phyloP scores from a whole-genome alignment of 2,888 invertebrate genomes.

The Drosophila picticornis region DNA sequence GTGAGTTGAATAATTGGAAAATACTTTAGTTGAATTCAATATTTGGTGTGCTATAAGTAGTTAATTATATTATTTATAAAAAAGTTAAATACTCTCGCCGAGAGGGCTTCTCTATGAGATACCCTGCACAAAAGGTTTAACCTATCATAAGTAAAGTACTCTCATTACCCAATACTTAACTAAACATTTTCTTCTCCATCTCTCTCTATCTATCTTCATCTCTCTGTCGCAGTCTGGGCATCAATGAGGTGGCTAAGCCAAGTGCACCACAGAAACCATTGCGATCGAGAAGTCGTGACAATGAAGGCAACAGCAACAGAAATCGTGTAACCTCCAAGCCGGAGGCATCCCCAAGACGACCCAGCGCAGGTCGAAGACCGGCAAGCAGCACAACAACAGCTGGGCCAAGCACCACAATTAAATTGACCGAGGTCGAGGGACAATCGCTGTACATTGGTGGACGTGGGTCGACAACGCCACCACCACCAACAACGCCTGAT shows the following conservation, averaged over 20 bases:
- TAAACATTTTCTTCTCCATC: background rate
- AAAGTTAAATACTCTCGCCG: background rate
- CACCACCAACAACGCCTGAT: constrained; percentile 94
- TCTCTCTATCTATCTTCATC: background rate
- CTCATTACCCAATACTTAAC: background rate
- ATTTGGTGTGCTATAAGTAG: background rate
- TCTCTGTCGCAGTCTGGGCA: constrained; percentile 73
- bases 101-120: background rate
- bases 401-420: constrained; percentile 78
- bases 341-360: constrained; percentile 63
- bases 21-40: background rate
- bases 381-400: constrained; percentile 61
- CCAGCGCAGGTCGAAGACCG: constrained; percentile 53
- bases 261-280: constrained; percentile 79
- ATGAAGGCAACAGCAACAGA: constrained; percentile 47
- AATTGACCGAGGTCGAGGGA: constrained; percentile 77
- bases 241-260: constrained; percentile 83
- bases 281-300: constrained; percentile 81
- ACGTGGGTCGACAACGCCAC: constrained; percentile 87
- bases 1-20: constrained; percentile 84
- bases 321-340: constrained; percentile 71
- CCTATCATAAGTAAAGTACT: too few species aligned
- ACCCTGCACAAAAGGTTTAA: background rate
- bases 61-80: background rate
- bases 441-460: constrained; percentile 82